phyloP scores from a whole-genome alignment of 2,797 vertebrate genomes.

The Hipposideros larvatus region DNA sequence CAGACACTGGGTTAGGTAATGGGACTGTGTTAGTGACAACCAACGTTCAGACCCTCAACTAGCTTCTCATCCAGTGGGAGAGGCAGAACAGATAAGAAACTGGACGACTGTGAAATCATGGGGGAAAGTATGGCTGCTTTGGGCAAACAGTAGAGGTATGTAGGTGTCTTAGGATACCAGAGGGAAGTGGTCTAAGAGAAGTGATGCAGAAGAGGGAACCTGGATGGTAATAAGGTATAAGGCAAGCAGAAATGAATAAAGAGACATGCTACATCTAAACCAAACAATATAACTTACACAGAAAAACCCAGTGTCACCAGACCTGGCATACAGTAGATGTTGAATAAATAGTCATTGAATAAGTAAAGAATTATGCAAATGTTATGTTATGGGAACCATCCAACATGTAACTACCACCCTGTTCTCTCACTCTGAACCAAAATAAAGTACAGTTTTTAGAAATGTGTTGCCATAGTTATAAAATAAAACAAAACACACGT shows the following conservation, averaged over 20 bases:
- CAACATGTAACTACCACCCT: background rate
- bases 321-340: background rate
- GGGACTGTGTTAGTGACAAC: background rate
- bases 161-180: background rate
- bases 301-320: background rate
- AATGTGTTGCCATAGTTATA: background rate
- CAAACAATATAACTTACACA: background rate
- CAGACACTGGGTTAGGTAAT: background rate
- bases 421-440: background rate
- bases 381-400: background rate
- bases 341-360: background rate
- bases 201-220: background rate
- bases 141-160: background rate
- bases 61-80: background rate
- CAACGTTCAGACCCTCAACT: background rate
- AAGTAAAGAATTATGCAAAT: background rate
- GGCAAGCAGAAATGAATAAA: background rate
- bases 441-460: background rate
- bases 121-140: background rate
- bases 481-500: constrained; percentile 40
- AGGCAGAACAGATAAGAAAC: background rate
- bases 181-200: background rate
- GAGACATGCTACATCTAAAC: background rate
- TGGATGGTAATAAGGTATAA: background rate
- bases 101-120: background rate